Evolutionary conservation across 2,888 invertebrate genomes (phyloP).

Genomic region (Myopa testacea): DNA sequence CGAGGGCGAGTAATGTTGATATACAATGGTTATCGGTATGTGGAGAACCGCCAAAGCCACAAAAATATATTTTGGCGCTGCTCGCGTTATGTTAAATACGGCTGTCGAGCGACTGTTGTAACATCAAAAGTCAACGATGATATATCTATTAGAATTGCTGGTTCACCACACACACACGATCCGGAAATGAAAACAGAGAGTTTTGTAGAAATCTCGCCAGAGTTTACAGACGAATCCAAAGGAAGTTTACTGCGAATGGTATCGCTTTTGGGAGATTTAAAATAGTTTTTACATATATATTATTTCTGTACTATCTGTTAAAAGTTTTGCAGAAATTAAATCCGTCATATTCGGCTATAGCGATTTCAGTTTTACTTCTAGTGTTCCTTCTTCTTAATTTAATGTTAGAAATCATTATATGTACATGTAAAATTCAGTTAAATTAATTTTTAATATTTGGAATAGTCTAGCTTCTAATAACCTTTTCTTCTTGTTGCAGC

Average conservation of each 20-base stretch:
- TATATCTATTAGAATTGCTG: conserved; percentile 62
- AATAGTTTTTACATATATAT: conserved; percentile 42
- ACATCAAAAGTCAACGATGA: conserved; percentile 65
- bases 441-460: not conserved
- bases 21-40: conserved; percentile 67
- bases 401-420: not conserved
- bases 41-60: conserved; percentile 67
- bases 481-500: conserved; percentile 26
- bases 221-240: conserved; percentile 60
- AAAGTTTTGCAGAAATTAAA: conserved; percentile 23
- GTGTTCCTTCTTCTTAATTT: not conserved
- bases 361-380: conserved; percentile 22
- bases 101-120: conserved; percentile 66
- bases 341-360: conserved; percentile 6
- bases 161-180: conserved; percentile 65
- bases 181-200: conserved; percentile 62
- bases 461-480: not conserved
- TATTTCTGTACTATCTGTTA: conserved; percentile 13
- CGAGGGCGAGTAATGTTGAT: conserved; percentile 67
- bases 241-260: conserved; percentile 54
- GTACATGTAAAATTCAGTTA: not conserved
- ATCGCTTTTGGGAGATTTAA: conserved; percentile 51
- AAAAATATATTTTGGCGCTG: conserved; percentile 69
- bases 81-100: conserved; percentile 67
- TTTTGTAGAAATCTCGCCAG: conserved; percentile 58